A percentile compares a stretch with the other conserved stretches of the same genome.
These are phyloP conservation scores for Lithophane socia DNA, from an alignment of 2,888 invertebrate species.

Conservation along the genomic window DNA sequence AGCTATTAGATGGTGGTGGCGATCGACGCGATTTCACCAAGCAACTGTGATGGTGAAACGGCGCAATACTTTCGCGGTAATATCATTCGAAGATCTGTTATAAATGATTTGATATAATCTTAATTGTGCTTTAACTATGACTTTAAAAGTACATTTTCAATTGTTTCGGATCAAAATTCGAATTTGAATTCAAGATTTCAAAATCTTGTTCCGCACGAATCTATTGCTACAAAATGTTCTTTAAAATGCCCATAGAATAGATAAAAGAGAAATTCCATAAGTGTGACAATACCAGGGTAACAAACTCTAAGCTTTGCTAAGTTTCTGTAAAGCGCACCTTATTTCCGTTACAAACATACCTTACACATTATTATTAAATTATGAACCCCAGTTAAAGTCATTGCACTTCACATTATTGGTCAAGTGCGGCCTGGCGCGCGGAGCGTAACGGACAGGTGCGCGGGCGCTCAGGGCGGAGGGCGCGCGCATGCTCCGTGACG, in stretches of 20 bases:
- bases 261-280: neutral
- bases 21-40: conserved; percentile 31
- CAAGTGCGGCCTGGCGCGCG: conserved; percentile 60
- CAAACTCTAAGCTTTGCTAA: neutral
- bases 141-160: neutral
- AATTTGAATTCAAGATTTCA: neutral
- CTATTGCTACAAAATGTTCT: neutral
- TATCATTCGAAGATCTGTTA: neutral
- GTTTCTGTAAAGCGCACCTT: neutral
- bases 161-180: neutral
- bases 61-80: conserved; percentile 9
- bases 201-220: neutral
- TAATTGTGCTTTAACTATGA: neutral
- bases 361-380: conserved; percentile 24
- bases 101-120: neutral
- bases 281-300: neutral
- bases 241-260: neutral
- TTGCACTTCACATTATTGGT: conserved; percentile 64
- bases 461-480: conserved; percentile 67
- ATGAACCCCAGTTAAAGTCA: conserved; percentile 40
- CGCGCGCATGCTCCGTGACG: conserved; percentile 64
- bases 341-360: conserved; percentile 13
- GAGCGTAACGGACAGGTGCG: conserved; percentile 74
- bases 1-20: conserved; percentile 1
- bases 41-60: neutral